Evolutionary conservation across 2,888 invertebrate genomes (phyloP).

Genomic region (Morpho achilles): DNA sequence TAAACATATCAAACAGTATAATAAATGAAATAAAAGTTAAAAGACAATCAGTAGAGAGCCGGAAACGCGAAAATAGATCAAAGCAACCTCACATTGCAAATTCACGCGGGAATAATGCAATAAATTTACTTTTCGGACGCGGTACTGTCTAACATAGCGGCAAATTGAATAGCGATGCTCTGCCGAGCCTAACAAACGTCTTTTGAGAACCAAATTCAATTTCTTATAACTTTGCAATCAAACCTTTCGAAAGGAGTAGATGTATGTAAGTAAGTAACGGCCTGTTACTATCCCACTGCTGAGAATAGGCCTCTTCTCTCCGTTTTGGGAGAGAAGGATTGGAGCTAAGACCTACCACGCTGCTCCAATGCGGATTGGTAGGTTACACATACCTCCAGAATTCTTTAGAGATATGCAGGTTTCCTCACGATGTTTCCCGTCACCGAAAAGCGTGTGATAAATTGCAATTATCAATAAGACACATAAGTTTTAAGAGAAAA

Average conservation of each 20-base stretch:
- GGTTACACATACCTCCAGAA: too few relatives aligned
- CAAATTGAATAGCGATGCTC: constrained; percentile 65
- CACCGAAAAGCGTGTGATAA: too few relatives aligned
- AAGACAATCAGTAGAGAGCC: constrained; percentile 21
- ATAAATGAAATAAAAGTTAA: constrained; percentile 16
- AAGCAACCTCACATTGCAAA: constrained; percentile 46
- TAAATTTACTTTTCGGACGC: constrained; percentile 55
- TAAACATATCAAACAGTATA: constrained; percentile 1
- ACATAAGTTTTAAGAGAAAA: too few relatives aligned
- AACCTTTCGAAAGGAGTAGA: constrained; percentile 16
- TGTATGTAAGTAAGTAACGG: too few relatives aligned
- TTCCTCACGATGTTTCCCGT: too few relatives aligned
- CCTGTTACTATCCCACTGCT: too few relatives aligned
- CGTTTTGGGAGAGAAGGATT: too few relatives aligned
- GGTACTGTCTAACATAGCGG: constrained; percentile 49
- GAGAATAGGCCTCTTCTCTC: too few relatives aligned
- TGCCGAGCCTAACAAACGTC: constrained; percentile 40
- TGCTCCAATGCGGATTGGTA: too few relatives aligned
- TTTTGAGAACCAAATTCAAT: constrained; percentile 60
- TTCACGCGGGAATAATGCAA: constrained; percentile 58
- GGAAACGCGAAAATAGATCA: constrained; percentile 48
- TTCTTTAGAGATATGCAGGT: too few relatives aligned
- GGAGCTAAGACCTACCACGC: too few relatives aligned
- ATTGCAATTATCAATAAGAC: too few relatives aligned
- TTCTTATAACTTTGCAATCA: constrained; percentile 47